Evolutionary conservation across 2,888 invertebrate species (phyloP).

Genomic region (Notocelia uddmanniana): DNA sequence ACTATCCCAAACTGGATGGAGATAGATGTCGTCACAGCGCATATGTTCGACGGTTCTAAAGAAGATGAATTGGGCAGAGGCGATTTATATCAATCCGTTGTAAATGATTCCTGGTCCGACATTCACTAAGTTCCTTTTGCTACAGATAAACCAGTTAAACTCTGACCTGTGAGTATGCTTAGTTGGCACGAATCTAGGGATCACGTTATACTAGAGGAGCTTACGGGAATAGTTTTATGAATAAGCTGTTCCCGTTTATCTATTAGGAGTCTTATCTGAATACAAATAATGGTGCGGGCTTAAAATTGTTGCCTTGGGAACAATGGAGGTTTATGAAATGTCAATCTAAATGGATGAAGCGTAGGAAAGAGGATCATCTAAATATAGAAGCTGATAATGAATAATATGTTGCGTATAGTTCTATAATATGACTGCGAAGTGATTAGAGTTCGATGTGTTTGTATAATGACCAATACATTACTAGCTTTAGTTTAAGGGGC

Average conservation of each 20-base stretch:
- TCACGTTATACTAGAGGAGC: background rate
- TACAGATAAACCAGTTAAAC: background rate
- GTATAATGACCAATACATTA: no score
- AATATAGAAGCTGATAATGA: slow-evolving; percentile 2
- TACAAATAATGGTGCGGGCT: slow-evolving; percentile 30
- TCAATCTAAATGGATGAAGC: slow-evolving; percentile 21
- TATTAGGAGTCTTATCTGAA: slow-evolving; percentile 55
- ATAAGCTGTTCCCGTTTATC: slow-evolving; percentile 65
- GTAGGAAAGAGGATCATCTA: slow-evolving; percentile 1
- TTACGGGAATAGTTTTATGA: background rate
- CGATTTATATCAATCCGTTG: slow-evolving; percentile 84
- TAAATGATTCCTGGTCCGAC: slow-evolving; percentile 62
- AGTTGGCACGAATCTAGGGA: no score
- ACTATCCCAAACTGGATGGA: slow-evolving; percentile 63
- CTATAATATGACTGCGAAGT: background rate
- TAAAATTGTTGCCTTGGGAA: slow-evolving; percentile 19
- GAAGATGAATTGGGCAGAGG: slow-evolving; percentile 75
- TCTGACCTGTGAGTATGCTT: background rate
- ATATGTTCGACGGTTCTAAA: slow-evolving; percentile 73
- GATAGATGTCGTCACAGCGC: slow-evolving; percentile 71
- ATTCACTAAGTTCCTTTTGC: background rate
- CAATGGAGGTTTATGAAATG: slow-evolving; percentile 24
- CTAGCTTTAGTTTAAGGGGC: no score
- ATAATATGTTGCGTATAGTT: background rate
- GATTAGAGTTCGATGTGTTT: no score